A percentile compares a stretch with the other conserved stretches of the same genome.
Conservation (phyloP, 1,140 invertebrate genomes). For the Scaptomyza hsui region DNA sequence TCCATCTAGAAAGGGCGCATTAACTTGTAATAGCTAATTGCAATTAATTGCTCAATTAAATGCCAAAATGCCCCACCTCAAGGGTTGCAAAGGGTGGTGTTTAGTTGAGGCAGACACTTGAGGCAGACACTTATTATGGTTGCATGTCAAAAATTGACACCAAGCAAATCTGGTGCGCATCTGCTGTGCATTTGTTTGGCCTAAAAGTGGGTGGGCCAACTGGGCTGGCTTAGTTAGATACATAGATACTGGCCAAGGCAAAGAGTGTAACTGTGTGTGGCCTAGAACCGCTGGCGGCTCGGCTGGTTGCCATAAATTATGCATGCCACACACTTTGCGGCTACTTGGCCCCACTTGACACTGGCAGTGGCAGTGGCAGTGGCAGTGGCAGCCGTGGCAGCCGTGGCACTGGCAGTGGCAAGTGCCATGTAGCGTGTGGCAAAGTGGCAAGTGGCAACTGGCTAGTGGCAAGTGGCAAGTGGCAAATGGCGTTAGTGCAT, state of each 20-base stretch:
- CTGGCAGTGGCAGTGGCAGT: slow-evolving; percentile 16
- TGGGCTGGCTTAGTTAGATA: background rate
- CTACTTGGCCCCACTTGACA: slow-evolving; percentile 33
- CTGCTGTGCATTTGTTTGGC: slow-evolving; percentile 29
- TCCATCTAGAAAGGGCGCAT: background rate
- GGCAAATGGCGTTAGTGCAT: slow-evolving; percentile 22
- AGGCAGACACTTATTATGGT: background rate
- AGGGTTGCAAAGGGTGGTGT: background rate
- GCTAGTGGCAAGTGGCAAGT: background rate
- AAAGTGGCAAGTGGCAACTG: background rate
- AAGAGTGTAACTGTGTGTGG: background rate
- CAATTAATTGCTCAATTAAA: slow-evolving; percentile 51
- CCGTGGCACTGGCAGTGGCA: background rate
- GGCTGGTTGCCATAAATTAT: slow-evolving; percentile 43
- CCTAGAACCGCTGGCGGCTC: background rate
- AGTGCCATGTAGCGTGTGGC: background rate
- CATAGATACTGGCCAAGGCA: background rate
- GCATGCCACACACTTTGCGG: slow-evolving; percentile 39
- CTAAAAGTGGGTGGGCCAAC: slow-evolving; percentile 3
- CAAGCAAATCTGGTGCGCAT: slow-evolving; percentile 14
- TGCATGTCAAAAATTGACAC: slow-evolving; percentile 21
- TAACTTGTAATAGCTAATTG: slow-evolving; percentile 38
- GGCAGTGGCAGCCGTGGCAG: background rate
- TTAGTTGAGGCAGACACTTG: background rate
- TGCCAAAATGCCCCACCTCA: background rate